Evolutionary conservation across 2,888 invertebrate genomes (phyloP), one percentile per base, ranked within the genome.

Genomic region (Ormyrus rosae): DNA sequence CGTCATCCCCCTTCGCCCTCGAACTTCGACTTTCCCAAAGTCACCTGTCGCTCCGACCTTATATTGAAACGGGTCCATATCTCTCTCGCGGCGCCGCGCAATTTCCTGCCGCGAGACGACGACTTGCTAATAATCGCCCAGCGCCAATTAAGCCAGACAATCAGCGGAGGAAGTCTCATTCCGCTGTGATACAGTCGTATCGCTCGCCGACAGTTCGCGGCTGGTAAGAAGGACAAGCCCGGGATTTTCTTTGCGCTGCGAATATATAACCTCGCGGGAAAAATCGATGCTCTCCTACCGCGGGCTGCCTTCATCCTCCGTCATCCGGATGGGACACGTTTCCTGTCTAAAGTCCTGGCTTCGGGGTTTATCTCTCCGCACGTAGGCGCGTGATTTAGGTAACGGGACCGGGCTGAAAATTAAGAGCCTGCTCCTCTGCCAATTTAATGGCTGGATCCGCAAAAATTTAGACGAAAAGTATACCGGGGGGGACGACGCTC

Each of bases 71-170:
- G 19, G 19, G 19, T 19, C 19, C 19, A 19, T 19, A 19, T 19
- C 19, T 19, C 19, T 19, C 19, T 19, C 19, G 19, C 19, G 1
- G 19, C 19, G 19, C 34, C 19, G 69, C 6, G 69, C 61, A 76
- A 76, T 76, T 76, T 76, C 69, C 69, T 63, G 69, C 53, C 55
- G 10, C 53, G 60, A 46, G 46, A 76, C 13, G 13, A 1, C 19
- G 19, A 19, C 19, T 19, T 69, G 69, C 76, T 69, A 69, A 76
- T 76, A 76, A 63, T 76, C 76, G 56, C 10, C 34, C 6, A n/a
- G 51, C n/a, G 58, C 78, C 71, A 78, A 78, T 78, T 78, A 78
- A 78, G 51, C 48, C 46, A 77, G 53, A 64, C 63, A 51, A 51
- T 76, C 61, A 13, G 48, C 50, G 67, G 19, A 78, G 72, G 67